Percentiles rank a stretch among this genome's conserved stretches.
Conservation (phyloP, 2,888 invertebrate genomes). For the Artemia sinica region DNA sequence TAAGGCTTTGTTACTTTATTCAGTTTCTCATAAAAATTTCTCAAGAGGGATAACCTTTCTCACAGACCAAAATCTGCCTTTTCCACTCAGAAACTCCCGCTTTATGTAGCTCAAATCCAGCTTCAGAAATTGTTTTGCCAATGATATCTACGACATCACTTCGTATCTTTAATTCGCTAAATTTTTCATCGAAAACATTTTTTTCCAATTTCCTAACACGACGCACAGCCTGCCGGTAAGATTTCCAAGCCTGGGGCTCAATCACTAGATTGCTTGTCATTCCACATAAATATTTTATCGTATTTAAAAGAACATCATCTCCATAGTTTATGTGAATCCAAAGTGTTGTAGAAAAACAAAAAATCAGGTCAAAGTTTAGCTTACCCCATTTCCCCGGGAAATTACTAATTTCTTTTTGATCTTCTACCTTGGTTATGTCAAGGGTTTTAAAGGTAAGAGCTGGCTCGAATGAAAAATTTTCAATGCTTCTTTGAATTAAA, state of each 20-base stretch:
- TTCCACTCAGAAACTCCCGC: slow-evolving; percentile 21
- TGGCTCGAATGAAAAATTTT: slow-evolving; percentile 26
- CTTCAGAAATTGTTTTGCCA: slow-evolving; percentile 37
- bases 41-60: neutral
- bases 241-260: slow-evolving; percentile 72
- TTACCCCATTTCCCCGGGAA: slow-evolving; percentile 34
- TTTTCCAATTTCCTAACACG: slow-evolving; percentile 46
- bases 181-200: slow-evolving; percentile 41
- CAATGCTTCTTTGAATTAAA: slow-evolving; percentile 48
- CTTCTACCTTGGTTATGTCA: slow-evolving; percentile 41
- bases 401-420: slow-evolving; percentile 32
- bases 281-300: slow-evolving; percentile 41
- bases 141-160: slow-evolving; percentile 44
- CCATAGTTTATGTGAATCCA: slow-evolving; percentile 76
- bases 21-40: too few species aligned
- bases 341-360: slow-evolving; percentile 71
- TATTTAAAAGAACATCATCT: slow-evolving; percentile 47
- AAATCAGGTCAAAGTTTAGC: slow-evolving; percentile 45
- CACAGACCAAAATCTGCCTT: slow-evolving; percentile 18
- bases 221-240: slow-evolving; percentile 55
- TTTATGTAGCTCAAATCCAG: slow-evolving; percentile 25
- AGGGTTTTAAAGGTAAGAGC: slow-evolving; percentile 27
- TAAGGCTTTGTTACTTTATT: too few species aligned
- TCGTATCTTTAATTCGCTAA: slow-evolving; percentile 42
- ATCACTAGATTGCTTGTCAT: slow-evolving; percentile 44